Conservation (phyloP, 37 sponge, comb jelly and placozoan species). For the Chondrilla cf. caribensis region DNA sequence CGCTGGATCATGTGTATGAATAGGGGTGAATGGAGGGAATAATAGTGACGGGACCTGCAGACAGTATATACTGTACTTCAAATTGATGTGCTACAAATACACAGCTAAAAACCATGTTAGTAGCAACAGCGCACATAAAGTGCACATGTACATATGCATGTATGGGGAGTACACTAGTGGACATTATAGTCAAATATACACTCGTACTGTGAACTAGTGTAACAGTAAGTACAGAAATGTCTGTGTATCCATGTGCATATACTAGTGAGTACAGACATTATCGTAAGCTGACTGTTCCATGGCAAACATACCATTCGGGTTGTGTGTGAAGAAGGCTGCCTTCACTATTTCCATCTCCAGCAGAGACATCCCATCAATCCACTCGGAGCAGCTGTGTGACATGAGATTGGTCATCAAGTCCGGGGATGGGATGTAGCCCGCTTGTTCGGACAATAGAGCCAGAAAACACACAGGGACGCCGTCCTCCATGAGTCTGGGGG, state of each 20-base stretch:
- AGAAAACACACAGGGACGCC: slow-evolving; percentile 15
- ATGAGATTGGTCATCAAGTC: not conserved
- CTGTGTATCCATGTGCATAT: too few species aligned
- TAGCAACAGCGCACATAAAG: too few species aligned
- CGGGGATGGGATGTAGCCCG: slow-evolving; percentile 4
- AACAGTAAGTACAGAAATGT: too few species aligned
- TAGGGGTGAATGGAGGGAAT: too few species aligned
- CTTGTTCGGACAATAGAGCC: slow-evolving; percentile 3
- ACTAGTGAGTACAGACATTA: too few species aligned
- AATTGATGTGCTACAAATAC: too few species aligned
- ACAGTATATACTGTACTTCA: not conserved
- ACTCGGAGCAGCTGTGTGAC: not conserved
- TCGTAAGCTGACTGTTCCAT: too few species aligned
- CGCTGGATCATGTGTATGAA: not conserved
- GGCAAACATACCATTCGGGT: slow-evolving; percentile 40
- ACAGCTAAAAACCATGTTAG: too few species aligned
- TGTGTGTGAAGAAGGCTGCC: slow-evolving; percentile 18
- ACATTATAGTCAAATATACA: too few species aligned
- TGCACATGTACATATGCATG: too few species aligned
- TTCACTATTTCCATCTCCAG: slow-evolving; percentile 37
- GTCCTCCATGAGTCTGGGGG: not conserved
- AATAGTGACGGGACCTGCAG: not conserved
- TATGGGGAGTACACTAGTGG: too few species aligned
- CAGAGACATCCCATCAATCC: slow-evolving; percentile 36
- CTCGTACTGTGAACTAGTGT: too few species aligned